phyloP scores from a whole-genome alignment of 2,888 invertebrate genomes.

The Drosophila nigricruria region DNA sequence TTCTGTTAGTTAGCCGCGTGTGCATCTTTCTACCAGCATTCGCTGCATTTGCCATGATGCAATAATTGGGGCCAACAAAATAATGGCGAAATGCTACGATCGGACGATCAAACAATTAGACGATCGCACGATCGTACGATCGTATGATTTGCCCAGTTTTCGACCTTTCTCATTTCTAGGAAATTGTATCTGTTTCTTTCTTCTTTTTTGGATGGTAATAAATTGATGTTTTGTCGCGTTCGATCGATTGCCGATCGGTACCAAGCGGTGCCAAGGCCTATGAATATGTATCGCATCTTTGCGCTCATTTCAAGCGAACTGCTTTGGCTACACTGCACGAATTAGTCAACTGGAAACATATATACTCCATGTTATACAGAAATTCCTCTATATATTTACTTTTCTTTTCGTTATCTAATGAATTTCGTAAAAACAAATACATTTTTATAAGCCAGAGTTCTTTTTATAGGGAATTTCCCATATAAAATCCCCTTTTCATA shows the following conservation, averaged over 20 bases:
- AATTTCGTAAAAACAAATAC: too few relatives aligned
- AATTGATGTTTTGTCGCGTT: slow-evolving; percentile 38
- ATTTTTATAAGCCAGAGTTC: neutral
- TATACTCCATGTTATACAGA: too few relatives aligned
- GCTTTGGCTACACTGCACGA: neutral
- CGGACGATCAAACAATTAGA: slow-evolving; percentile 20
- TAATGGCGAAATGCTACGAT: slow-evolving; percentile 33
- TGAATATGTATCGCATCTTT: slow-evolving; percentile 54
- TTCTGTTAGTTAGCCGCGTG: slow-evolving; percentile 35
- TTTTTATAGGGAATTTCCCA: neutral
- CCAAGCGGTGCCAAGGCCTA: slow-evolving; percentile 55
- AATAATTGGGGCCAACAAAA: slow-evolving; percentile 61
- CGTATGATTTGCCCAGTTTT: slow-evolving; percentile 35
- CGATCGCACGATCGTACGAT: slow-evolving; percentile 50
- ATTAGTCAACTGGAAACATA: too few relatives aligned
- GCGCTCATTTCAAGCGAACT: slow-evolving; percentile 29
- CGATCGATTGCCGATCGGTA: slow-evolving; percentile 33
- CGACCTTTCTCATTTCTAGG: slow-evolving; percentile 72
- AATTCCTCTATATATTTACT: too few relatives aligned
- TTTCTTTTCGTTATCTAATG: too few relatives aligned
- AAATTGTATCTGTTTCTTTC: slow-evolving; percentile 51
- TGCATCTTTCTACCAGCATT: slow-evolving; percentile 37
- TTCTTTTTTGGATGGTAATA: slow-evolving; percentile 27
- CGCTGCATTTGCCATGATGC: slow-evolving; percentile 59
- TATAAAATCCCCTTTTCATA: too few relatives aligned